Conservation (phyloP, 2,888 invertebrate genomes). For the Apotomis betuletana region DNA sequence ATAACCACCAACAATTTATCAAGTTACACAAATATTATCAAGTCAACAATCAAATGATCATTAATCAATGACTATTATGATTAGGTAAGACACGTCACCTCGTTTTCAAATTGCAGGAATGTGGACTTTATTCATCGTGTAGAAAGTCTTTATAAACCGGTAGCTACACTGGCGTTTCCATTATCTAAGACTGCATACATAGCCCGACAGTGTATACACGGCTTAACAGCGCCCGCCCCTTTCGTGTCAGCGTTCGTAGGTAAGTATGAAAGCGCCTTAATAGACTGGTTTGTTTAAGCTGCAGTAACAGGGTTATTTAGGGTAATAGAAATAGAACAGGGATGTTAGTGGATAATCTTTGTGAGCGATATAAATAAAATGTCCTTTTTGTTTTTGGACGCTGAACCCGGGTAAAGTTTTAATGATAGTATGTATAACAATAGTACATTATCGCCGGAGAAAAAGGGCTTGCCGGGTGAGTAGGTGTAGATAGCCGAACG, state of each 20-base stretch:
- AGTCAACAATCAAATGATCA: slow-evolving; percentile 23
- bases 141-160: not conserved
- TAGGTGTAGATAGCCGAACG: no score
- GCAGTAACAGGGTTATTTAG: slow-evolving; percentile 25
- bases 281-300: slow-evolving; percentile 33
- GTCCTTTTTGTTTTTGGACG: not conserved
- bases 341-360: slow-evolving; percentile 24
- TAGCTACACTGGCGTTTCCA: slow-evolving; percentile 9
- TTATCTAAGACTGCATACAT: slow-evolving; percentile 10
- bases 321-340: slow-evolving; percentile 21
- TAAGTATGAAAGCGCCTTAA: slow-evolving; percentile 39
- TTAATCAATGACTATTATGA: slow-evolving; percentile 1
- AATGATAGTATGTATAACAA: no score
- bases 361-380: slow-evolving; percentile 5
- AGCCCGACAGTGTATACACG: slow-evolving; percentile 22
- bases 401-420: not conserved
- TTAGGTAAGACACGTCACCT: slow-evolving; percentile 3
- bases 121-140: not conserved
- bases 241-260: slow-evolving; percentile 37
- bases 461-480: no score
- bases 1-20: not conserved
- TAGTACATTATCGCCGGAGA: no score
- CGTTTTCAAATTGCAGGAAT: not conserved
- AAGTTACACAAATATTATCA: slow-evolving; percentile 6
- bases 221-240: slow-evolving; percentile 37